Evolutionary conservation across 2,797 vertebrate species (phyloP).

Genomic region (Sitta carolinensis): DNA sequence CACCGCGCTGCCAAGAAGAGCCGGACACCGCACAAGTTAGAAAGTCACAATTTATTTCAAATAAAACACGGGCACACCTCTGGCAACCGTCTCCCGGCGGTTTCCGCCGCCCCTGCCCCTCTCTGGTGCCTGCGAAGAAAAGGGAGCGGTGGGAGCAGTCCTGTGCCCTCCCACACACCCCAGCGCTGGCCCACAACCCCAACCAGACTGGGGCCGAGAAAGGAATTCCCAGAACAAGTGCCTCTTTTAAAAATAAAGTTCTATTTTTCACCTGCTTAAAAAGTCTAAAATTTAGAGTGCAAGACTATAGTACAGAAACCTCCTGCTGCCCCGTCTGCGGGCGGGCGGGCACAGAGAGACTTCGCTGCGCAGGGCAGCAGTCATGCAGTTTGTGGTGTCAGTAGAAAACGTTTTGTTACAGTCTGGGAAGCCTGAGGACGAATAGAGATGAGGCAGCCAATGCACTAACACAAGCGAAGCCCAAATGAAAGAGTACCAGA

Average conservation of each 20-base stretch:
- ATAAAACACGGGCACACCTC: conserved; percentile 66
- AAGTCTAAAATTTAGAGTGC: conserved; percentile 48
- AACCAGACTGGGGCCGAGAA: background rate
- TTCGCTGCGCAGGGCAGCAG: background rate
- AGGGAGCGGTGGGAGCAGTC: background rate
- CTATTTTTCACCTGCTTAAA: conserved; percentile 51
- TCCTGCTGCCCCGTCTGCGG: background rate
- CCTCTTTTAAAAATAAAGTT: conserved; percentile 62
- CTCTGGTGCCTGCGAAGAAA: conserved; percentile 41
- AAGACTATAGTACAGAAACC: conserved; percentile 38
- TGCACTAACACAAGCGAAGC: background rate
- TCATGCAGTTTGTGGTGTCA: conserved; percentile 13
- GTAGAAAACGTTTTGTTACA: conserved; percentile 16
- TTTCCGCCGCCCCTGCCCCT: conserved; percentile 40
- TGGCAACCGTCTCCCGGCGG: conserved; percentile 31
- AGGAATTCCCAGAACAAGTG: conserved; percentile 17
- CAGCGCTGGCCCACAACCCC: background rate
- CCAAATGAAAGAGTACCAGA: background rate
- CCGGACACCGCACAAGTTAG: conserved; percentile 53
- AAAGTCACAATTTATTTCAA: conserved; percentile 79
- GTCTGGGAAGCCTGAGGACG: conserved; percentile 30
- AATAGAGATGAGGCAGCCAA: background rate
- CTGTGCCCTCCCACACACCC: background rate
- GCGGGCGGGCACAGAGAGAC: background rate
- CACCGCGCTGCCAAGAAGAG: background rate